Conservation (phyloP, 1,140 invertebrate genomes). For the Nasonia giraulti region DNA sequence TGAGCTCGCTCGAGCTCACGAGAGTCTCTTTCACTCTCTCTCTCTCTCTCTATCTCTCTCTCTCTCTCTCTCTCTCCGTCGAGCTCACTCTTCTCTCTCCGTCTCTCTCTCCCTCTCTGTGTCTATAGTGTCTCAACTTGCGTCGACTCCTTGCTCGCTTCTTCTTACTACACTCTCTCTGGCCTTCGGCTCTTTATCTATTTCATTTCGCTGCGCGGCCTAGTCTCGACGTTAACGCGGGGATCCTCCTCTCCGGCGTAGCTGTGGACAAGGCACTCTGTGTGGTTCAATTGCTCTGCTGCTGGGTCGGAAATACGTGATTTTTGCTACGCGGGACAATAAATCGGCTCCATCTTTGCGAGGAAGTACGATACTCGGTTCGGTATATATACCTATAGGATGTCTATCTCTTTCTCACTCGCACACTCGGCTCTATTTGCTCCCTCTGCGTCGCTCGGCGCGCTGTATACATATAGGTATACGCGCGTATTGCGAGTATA, state of each 20-base stretch:
- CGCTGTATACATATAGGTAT: neutral
- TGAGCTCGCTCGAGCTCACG: neutral
- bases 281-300: neutral
- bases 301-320: conserved; percentile 1
- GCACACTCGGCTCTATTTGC: neutral
- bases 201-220: neutral
- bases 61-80: neutral
- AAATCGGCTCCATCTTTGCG: conserved; percentile 51
- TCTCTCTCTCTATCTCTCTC: neutral
- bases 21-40: neutral
- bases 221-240: neutral
- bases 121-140: conserved; percentile 7
- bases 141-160: neutral
- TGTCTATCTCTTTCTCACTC: neutral
- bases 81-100: neutral
- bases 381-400: conserved; percentile 7
- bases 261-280: neutral
- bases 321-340: conserved; percentile 46
- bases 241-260: neutral
- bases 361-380: conserved; percentile 32
- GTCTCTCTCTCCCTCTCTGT: neutral
- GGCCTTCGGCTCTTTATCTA: neutral
- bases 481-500: neutral
- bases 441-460: neutral
- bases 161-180: neutral